Conservation (phyloP, 2,888 invertebrate genomes). For the Elmis aenea region DNA sequence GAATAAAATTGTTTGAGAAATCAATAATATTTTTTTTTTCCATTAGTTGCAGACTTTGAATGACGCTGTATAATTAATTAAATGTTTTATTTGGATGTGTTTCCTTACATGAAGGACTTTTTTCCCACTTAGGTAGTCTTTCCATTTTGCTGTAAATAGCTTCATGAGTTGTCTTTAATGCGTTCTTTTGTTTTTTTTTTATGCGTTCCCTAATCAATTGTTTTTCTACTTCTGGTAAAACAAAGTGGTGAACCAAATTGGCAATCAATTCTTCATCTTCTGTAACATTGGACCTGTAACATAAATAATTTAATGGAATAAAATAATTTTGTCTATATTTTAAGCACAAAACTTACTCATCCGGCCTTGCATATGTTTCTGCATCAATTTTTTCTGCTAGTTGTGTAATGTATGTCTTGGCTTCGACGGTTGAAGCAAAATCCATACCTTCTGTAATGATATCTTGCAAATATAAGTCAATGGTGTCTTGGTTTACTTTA, state of each 20-base stretch:
- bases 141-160: slow-evolving; percentile 32
- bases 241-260: slow-evolving; percentile 55
- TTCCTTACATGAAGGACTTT: no score
- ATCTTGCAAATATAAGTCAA: slow-evolving; percentile 59
- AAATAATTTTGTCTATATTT: not conserved
- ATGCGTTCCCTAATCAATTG: slow-evolving; percentile 42
- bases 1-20: no score
- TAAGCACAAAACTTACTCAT: slow-evolving; percentile 3
- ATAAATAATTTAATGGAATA: slow-evolving; percentile 4
- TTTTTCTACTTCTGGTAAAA: slow-evolving; percentile 53
- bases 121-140: slow-evolving; percentile 9
- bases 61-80: no score
- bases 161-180: slow-evolving; percentile 44
- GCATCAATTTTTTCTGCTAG: slow-evolving; percentile 55
- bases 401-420: slow-evolving; percentile 50
- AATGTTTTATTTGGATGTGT: no score
- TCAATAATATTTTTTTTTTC: no score
- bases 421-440: slow-evolving; percentile 53
- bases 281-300: slow-evolving; percentile 13
- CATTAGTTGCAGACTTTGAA: no score
- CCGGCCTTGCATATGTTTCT: slow-evolving; percentile 29
- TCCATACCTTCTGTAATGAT: slow-evolving; percentile 58
- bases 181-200: slow-evolving; percentile 39
- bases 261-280: slow-evolving; percentile 55
- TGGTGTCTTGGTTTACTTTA: slow-evolving; percentile 56